Percentiles rank a stretch among this genome's conserved stretches.
Evolutionary conservation across 2,797 vertebrate genomes (phyloP).

Genomic region (Halcyon badia): DNA sequence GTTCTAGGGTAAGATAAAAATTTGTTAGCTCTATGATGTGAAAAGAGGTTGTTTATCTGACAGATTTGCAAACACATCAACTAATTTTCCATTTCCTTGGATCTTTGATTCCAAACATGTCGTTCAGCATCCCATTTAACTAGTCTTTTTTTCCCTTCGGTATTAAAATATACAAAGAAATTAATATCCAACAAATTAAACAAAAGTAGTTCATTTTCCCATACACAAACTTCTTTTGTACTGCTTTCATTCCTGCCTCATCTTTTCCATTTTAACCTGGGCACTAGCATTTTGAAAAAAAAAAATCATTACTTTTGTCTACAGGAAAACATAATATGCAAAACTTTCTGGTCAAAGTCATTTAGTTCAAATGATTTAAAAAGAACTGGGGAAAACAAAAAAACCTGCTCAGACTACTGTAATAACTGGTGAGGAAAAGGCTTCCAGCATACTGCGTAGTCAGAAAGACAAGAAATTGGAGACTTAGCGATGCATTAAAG

Average conservation of each 20-base stretch:
- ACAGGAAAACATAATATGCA: neutral
- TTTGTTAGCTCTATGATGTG: neutral
- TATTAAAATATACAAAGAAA: neutral
- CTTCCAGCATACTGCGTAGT: neutral
- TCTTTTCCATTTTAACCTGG: neutral
- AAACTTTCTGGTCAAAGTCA: neutral
- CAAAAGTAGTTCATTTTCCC: neutral
- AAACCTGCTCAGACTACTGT: neutral
- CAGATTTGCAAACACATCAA: neutral
- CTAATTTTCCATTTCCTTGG: neutral
- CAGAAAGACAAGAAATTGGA: neutral
- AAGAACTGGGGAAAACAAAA: neutral
- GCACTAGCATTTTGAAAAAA: neutral
- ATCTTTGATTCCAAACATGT: neutral
- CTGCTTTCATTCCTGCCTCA: neutral
- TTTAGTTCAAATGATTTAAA: neutral
- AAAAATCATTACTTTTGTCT: rapidly evolving
- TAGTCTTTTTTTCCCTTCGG: neutral
- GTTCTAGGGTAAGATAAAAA: neutral
- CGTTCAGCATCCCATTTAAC: neutral
- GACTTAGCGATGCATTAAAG: neutral
- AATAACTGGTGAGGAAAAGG: neutral
- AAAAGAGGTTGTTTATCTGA: neutral
- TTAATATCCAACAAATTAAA: neutral
- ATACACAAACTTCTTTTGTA: neutral